These are phyloP conservation scores for Porites cylindrica DNA, from an alignment of 92 coral and sea anemone species.

Conservation along the genomic window DNA sequence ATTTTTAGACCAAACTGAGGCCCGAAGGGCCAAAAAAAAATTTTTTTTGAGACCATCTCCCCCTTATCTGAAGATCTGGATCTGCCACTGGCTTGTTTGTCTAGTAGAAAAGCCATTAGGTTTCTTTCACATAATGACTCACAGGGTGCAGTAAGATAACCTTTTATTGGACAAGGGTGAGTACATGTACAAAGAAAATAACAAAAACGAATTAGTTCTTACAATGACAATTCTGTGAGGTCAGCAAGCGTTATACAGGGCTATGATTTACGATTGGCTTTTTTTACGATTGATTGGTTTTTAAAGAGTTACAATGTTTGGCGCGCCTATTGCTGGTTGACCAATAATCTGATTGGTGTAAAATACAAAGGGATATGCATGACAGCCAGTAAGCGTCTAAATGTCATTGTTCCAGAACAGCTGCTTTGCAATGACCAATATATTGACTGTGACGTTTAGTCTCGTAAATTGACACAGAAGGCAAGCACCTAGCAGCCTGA, in stretches of 20 bases:
- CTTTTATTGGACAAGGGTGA: constrained; percentile 8
- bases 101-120: not conserved
- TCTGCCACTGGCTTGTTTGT: not conserved
- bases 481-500: constrained; percentile 12
- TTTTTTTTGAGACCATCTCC: no score
- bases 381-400: constrained; percentile 12
- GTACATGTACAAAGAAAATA: constrained; percentile 11
- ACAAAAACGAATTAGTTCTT: not conserved
- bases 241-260: not conserved
- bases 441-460: constrained; percentile 37
- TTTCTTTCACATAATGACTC: not conserved
- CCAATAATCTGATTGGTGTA: constrained; percentile 29
- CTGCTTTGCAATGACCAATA: constrained; percentile 48
- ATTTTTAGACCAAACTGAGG: no score
- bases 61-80: no score
- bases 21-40: no score
- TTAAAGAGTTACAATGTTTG: not conserved
- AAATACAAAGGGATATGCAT: not conserved
- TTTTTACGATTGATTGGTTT: constrained; percentile 6
- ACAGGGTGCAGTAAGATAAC: not conserved
- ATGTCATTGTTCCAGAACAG: constrained; percentile 24
- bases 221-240: constrained; percentile 5
- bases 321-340: constrained; percentile 6
- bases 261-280: not conserved
- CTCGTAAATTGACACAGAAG: constrained; percentile 41